Percentiles rank a stretch among this genome's conserved stretches.
Conservation (phyloP, 2,797 vertebrate species). For the Anomalospiza imberbis region DNA sequence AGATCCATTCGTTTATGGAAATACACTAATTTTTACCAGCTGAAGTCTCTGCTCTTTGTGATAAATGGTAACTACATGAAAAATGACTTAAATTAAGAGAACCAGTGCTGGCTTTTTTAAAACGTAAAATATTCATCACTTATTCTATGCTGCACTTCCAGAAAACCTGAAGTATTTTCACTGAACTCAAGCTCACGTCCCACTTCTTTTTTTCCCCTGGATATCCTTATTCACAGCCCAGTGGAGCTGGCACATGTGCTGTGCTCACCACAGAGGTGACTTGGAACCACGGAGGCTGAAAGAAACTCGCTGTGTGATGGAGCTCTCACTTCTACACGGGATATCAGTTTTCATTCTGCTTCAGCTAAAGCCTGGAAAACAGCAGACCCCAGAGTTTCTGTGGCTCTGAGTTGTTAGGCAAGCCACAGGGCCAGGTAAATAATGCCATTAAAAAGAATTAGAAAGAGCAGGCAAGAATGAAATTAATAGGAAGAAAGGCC, state of each 20-base stretch:
- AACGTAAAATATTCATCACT: slow-evolving; percentile 10
- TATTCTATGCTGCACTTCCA: neutral
- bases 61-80: slow-evolving; percentile 27
- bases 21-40: slow-evolving; percentile 36
- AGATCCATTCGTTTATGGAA: neutral
- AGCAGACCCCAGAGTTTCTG: neutral
- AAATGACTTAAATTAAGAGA: slow-evolving; percentile 29
- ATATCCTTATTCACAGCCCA: neutral
- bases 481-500: neutral
- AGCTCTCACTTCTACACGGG: neutral
- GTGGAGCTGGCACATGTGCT: neutral
- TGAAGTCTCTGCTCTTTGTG: neutral
- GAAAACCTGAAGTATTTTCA: neutral
- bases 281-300: neutral
- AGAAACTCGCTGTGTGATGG: rapidly evolving
- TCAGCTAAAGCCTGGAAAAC: neutral
- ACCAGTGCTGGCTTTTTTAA: neutral
- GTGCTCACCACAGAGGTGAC: neutral
- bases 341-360: neutral
- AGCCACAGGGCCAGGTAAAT: neutral
- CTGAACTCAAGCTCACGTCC: neutral
- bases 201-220: neutral
- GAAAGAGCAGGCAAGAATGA: neutral
- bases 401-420: neutral
- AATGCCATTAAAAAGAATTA: neutral